phyloP scores from a whole-genome alignment of 1,140 invertebrate species.

The Portunus trituberculatus region DNA sequence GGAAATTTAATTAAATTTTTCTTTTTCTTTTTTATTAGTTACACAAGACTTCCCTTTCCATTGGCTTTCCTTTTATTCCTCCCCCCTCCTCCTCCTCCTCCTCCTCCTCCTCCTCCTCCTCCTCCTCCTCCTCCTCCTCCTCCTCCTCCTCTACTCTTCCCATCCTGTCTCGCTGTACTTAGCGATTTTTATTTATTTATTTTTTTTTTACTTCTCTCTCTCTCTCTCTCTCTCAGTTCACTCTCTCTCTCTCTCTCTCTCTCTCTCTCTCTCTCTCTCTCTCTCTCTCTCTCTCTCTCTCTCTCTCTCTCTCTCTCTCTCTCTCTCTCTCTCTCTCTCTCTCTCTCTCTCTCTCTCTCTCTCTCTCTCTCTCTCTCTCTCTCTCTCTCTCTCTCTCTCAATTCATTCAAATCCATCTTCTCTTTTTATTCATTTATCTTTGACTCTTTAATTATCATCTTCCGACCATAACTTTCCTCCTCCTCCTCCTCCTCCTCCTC shows the following conservation, averaged over 20 bases:
- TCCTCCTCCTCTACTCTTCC: neutral
- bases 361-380: conserved; percentile 29
- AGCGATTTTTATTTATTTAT: too few relatives aligned
- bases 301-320: neutral
- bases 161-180: neutral
- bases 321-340: neutral
- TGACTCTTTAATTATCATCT: too few relatives aligned
- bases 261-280: neutral
- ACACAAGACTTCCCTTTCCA: too few relatives aligned
- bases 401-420: neutral
- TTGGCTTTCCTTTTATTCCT: neutral
- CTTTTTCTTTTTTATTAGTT: too few relatives aligned
- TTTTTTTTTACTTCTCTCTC: neutral
- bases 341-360: neutral
- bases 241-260: neutral
- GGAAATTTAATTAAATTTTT: too few relatives aligned
- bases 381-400: conserved; percentile 14
- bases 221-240: too few relatives aligned
- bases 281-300: neutral
- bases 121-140: conserved; percentile 17
- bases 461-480: too few relatives aligned
- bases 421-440: too few relatives aligned
- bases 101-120: conserved; percentile 16
- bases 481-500: too few relatives aligned
- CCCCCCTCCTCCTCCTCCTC: neutral